A percentile compares a stretch with the other conserved stretches of the same genome.
phyloP scores from a whole-genome alignment of 2,797 vertebrate species.

The Sebastes umbrosus region DNA sequence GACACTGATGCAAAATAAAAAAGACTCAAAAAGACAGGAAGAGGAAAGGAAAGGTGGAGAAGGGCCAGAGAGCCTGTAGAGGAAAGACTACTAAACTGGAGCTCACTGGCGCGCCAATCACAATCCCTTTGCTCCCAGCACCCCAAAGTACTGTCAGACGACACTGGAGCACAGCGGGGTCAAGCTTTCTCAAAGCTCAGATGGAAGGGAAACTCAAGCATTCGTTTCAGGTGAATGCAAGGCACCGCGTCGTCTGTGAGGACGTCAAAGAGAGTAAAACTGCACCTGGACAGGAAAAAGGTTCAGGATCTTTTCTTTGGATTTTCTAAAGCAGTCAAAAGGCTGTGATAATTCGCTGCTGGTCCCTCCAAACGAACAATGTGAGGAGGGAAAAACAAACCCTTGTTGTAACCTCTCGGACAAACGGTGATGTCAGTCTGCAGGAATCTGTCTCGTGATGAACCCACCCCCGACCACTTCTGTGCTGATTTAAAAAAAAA shows the following conservation, averaged over 20 bases:
- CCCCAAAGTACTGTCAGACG: slow-evolving; percentile 37
- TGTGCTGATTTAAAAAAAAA: slow-evolving; percentile 43
- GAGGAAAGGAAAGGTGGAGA: slow-evolving; percentile 37
- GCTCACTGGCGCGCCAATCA: slow-evolving; percentile 49
- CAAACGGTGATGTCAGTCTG: slow-evolving; percentile 59
- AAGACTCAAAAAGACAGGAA: slow-evolving; percentile 37
- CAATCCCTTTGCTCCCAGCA: slow-evolving; percentile 58
- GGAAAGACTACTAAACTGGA: slow-evolving; percentile 62
- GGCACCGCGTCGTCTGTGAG: slow-evolving; percentile 56
- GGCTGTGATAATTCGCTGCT: slow-evolving; percentile 69
- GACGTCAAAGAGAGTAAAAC: slow-evolving; percentile 30
- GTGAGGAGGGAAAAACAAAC: slow-evolving; percentile 25
- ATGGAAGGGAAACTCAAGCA: slow-evolving; percentile 58
- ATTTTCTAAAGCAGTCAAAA: slow-evolving; percentile 42
- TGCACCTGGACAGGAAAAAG: slow-evolving; percentile 31
- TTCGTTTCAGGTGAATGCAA: slow-evolving; percentile 52
- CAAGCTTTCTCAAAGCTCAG: slow-evolving; percentile 30
- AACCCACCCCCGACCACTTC: slow-evolving; percentile 58
- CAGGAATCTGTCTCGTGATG: slow-evolving; percentile 54
- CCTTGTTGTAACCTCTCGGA: slow-evolving; percentile 58
- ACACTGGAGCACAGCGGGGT: slow-evolving; percentile 41
- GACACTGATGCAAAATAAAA: slow-evolving; percentile 49
- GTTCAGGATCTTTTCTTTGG: slow-evolving; percentile 39
- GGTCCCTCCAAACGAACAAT: slow-evolving; percentile 53
- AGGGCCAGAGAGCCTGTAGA: slow-evolving; percentile 59